Base-by-base conservation (phyloP, 2,888 invertebrate genomes). In the Drosophila hawaiiensis region DNA sequence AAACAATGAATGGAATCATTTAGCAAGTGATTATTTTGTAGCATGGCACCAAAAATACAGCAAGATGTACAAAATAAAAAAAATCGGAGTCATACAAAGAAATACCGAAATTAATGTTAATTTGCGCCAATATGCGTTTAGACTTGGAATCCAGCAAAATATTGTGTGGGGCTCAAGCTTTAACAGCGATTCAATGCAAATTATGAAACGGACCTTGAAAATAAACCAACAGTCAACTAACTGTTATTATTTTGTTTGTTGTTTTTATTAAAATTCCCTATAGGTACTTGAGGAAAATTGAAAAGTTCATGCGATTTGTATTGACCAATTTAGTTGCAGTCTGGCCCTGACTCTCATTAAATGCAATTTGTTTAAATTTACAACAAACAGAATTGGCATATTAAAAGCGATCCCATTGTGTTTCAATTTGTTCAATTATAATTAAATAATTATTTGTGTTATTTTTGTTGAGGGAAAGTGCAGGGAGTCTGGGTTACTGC, bases 1-100 rank as follows among this genome's bases (percentile, higher is more conserved):
- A 65, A 63, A 64, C 66, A 68, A 47, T 81, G 68, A 80, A 78
- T 82, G 66, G 58, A 73, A 60, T 55, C 75, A 76, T 73, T 85
- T 85, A 85, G 85, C 90, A 63, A 89, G 75, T 87, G 90, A 88
- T 85, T 85, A 89, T 76, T 89, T 53, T 56, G 56, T 70, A 67
- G 71, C 77, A 74, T 89, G 80, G 78, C 65, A 83, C 80, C 82
- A 70, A 71, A 66, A 80, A 74, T 75, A 82, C 75, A 56, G 52
- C 65, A 47, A 76, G 53, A 62, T 72, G 56, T 67, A 49, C 29
- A n/a, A 55, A 61, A 68, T 50, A 68, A 74, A 58, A 66, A 58
- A 62, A 55, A 78, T 55, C 63, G 47, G 77, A 64, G 68, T 65
- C 75, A 74, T 73, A 75, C 75, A 67, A 85, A 84, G 71, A 70